Conservation (phyloP, 2,113 vertebrate species). For the cattle (Bos taurus) region DNA sequence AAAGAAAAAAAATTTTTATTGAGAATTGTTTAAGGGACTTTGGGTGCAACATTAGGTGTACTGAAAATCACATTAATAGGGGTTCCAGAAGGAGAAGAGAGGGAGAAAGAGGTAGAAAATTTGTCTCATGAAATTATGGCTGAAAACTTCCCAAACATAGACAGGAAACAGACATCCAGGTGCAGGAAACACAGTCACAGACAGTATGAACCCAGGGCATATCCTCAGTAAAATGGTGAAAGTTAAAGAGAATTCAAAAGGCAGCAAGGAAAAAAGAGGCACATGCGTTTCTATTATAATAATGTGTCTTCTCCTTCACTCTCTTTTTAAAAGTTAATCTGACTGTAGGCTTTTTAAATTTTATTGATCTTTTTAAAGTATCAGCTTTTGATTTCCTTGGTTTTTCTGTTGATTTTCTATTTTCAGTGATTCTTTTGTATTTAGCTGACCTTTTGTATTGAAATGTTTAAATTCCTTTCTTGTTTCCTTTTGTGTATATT, state of each 20-base stretch:
- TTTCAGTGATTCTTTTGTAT: neutral
- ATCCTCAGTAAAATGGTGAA: neutral
- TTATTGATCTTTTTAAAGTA: neutral
- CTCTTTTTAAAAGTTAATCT: neutral
- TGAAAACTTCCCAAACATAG: neutral
- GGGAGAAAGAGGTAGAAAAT: neutral
- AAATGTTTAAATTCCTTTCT: neutral
- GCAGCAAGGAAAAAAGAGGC: neutral
- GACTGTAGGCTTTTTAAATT: neutral
- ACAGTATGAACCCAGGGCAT: neutral
- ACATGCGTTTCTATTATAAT: neutral
- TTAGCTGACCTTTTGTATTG: neutral
- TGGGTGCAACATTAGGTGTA: neutral
- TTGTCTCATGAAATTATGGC: neutral
- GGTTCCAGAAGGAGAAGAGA: neutral
- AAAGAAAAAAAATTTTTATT: neutral
- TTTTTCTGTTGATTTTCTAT: neutral
- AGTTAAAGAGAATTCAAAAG: neutral
- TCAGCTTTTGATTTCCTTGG: neutral
- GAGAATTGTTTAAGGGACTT: neutral
- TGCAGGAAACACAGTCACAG: neutral
- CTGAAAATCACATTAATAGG: neutral
- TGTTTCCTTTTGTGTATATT: neutral
- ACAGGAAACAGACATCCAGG: neutral
- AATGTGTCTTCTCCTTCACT: neutral